These are phyloP conservation scores for Hyperoodon ampullatus DNA, from an alignment of 2,113 vertebrate species.

Conservation along the genomic window DNA sequence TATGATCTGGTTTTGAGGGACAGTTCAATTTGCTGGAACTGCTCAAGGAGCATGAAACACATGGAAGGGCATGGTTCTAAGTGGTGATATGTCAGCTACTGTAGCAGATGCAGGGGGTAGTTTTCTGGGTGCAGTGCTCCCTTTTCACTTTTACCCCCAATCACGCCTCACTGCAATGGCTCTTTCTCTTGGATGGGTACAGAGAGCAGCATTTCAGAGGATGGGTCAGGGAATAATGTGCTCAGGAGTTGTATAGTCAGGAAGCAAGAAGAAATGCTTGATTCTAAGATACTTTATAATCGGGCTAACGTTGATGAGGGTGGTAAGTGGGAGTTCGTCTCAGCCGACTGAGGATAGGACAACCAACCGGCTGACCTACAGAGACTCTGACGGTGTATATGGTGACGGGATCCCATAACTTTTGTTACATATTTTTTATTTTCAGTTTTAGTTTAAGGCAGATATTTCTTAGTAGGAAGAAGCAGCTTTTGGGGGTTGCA, in stretches of 20 bases:
- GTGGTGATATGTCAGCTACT: neutral
- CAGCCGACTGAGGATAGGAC: neutral
- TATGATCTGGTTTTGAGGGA: neutral
- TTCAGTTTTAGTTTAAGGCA: neutral
- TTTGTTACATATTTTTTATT: neutral
- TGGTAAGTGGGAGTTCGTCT: neutral
- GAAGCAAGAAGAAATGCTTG: neutral
- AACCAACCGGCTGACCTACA: neutral
- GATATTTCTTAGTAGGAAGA: neutral
- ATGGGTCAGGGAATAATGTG: neutral
- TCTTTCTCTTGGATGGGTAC: neutral
- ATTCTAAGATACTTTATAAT: neutral
- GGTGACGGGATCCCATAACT: neutral
- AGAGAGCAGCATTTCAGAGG: neutral
- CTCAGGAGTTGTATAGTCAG: neutral
- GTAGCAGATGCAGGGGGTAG: too few species aligned
- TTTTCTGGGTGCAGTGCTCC: neutral
- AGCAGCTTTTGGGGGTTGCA: neutral
- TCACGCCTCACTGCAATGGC: neutral
- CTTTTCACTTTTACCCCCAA: neutral
- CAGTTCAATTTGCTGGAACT: neutral
- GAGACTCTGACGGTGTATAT: neutral
- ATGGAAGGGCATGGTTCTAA: neutral
- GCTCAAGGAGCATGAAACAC: neutral
- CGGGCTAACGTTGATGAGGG: neutral